phyloP scores from a whole-genome alignment of 2,888 invertebrate genomes.

The Drosophila leonis region DNA sequence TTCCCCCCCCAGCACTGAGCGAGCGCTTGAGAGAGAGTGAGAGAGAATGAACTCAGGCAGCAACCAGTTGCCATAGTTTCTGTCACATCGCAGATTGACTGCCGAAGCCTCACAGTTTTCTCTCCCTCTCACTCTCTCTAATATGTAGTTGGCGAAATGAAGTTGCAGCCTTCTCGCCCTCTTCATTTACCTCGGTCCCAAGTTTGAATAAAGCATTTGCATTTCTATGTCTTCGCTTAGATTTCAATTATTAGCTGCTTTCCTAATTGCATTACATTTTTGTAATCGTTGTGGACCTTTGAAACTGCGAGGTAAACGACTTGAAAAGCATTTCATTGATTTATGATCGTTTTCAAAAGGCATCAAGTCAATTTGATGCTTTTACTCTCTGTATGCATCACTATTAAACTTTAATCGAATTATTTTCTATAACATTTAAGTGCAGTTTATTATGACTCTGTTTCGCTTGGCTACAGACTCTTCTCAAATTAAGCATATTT shows the following conservation, averaged over 20 bases:
- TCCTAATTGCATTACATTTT: slow-evolving; percentile 43
- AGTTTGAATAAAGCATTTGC: slow-evolving; percentile 28
- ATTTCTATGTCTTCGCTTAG: slow-evolving; percentile 42
- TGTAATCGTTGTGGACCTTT: neutral
- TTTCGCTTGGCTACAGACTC: no score
- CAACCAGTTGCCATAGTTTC: slow-evolving; percentile 34
- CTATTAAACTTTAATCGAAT: neutral
- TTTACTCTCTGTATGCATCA: neutral
- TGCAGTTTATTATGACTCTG: neutral
- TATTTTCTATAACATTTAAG: neutral
- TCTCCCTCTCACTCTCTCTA: neutral
- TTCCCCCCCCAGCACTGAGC: neutral
- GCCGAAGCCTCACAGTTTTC: slow-evolving; percentile 62
- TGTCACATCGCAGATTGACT: slow-evolving; percentile 33
- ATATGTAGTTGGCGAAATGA: slow-evolving; percentile 58
- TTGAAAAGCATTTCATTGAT: neutral
- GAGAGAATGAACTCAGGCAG: neutral
- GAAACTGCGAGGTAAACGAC: neutral
- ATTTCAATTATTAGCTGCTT: slow-evolving; percentile 16
- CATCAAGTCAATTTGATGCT: neutral
- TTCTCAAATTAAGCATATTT: no score
- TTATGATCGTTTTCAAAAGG: neutral
- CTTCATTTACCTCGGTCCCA: fast-evolving
- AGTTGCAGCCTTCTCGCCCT: slow-evolving; percentile 42
- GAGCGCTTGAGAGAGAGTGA: neutral